Evolutionary conservation across 2,113 vertebrate genomes (phyloP), one percentile per base, ranked within the genome.

Genomic region (Odontesthes bonariensis): DNA sequence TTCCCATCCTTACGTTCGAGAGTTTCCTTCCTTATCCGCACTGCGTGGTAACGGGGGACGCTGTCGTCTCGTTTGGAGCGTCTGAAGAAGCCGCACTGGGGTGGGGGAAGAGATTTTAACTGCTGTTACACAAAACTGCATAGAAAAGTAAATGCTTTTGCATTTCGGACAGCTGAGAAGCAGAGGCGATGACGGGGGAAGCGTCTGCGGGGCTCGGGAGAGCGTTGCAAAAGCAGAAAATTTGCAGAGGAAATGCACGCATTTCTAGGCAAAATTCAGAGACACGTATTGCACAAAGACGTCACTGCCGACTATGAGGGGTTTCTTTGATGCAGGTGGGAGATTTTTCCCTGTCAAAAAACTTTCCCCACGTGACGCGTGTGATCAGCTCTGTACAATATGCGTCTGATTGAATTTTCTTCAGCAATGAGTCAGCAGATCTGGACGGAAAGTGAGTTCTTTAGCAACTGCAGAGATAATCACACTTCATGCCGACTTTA

Each of bases 51-150:
- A 76, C 92, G 94, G 57, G 98, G 98, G 79, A 99, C 84, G 17
- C 93, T 96, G 90, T 97, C 95, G 12, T 97, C 95, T 86, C 96
- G 96, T 92, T 96, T 96, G 74, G 97, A 95, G 54, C 96, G 98
- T 83, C 94, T 96, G 92, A 99, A 99, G 95, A 99, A 99, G 85
- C 98, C 98, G 51, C 97, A 99, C 98, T 99, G 90, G 90, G 20
- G 58, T 16, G 6, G 5, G 40, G 20, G 57, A 31, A 75, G 59
- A 65, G 27, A 65, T 61, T 77, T 56, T 77, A 49, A 71, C 0
- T 4, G 13, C 1, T 14, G 44, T 6, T 58, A 14, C 27, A n/a
- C 38, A n/a, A 40, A 75, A 60, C 16, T n/a, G n/a, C n/a, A n/a
- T n/a, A n/a, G n/a, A n/a, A n/a, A n/a, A n/a, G n/a, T n/a, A n/a